phyloP scores from a whole-genome alignment of 2,797 vertebrate species.

The Acanthiza pusilla region DNA sequence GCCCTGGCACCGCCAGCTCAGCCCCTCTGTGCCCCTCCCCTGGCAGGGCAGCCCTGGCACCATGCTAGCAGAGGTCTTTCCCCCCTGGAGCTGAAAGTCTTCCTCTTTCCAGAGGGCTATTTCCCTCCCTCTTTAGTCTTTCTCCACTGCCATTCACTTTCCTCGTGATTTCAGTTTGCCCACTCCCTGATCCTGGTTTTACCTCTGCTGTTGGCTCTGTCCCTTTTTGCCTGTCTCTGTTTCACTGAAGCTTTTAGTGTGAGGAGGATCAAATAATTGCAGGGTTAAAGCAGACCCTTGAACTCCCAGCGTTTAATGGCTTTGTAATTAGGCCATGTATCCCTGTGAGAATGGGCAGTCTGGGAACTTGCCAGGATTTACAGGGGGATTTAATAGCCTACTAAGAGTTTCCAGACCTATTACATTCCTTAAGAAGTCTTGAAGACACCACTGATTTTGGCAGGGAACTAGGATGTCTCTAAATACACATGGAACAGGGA shows the following conservation, averaged over 20 bases:
- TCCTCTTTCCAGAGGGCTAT: not conserved
- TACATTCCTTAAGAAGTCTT: conserved; percentile 37
- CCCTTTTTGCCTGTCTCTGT: not conserved
- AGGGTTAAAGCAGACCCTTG: conserved; percentile 24
- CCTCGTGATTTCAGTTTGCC: not conserved
- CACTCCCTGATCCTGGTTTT: not conserved
- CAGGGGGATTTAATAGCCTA: conserved; percentile 38
- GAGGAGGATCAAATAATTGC: not conserved
- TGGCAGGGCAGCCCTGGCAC: not conserved
- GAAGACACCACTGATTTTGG: not conserved
- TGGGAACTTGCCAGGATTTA: conserved; percentile 37
- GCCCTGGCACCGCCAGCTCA: not conserved
- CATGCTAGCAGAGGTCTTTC: not conserved
- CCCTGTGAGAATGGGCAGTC: conserved; percentile 36
- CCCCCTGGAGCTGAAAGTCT: not conserved
- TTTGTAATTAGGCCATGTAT: conserved; percentile 46
- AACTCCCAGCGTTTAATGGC: conserved; percentile 1
- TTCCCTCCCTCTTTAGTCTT: not conserved
- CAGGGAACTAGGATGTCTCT: not conserved
- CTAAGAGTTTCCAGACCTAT: conserved; percentile 34
- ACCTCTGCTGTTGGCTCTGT: not conserved
- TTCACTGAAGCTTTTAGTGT: not conserved
- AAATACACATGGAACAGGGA: not conserved
- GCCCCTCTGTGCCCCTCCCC: not conserved
- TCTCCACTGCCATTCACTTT: not conserved